Base-by-base conservation (phyloP, 2,797 vertebrate genomes). In the Huso huso region DNA sequence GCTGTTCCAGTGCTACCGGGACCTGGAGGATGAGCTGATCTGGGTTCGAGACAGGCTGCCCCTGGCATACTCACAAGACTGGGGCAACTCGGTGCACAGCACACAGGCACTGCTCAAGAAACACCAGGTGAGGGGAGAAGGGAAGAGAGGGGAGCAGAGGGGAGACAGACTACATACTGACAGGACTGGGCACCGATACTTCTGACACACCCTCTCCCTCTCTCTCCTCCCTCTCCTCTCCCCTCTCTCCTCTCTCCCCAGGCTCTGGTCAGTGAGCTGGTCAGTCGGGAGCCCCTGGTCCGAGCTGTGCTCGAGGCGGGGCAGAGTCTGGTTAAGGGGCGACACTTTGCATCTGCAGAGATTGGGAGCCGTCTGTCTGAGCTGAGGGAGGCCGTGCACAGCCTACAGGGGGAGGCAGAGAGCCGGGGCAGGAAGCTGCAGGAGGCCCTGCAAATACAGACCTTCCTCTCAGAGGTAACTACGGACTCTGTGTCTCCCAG, bases 11-110 rank as follows among this genome's bases (percentile, higher is more conserved):
- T 94, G 95, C 84, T 84, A 89, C 82, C 84, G 83, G 72, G 92
- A 94, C 10, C 70, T 87, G 10, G 93, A 92, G 4, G 92, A 93
- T 66, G 94, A 94, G 77, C 71, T 87, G 74, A 70, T 76, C 61
- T 95, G 95, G 95, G 81, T 93, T 72, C 85, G 59, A 8, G 88
- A 93, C 70, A 91, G 89, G 63, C 82, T 92, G 68, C 78, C 88
- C 6, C 49, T 80, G 62, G 79, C 85, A 63, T 73, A 81, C 0
- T 73, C 84, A 48, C 86, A 70, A 70, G 93, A 97, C 66, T 82
- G 68, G 13, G 89, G 93, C 0, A 80, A 85, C 62, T 91, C 91
- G 1, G 75, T 88, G 57, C 82, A 79, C 55, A 64, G 80, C 0
- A 77, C 83, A 68, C 86, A 83, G 79, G 84, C 84, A 60, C 84